Evolutionary conservation across 37 sponge, comb jelly and placozoan genomes (phyloP).

Genomic region (Theonella swinhoei): DNA sequence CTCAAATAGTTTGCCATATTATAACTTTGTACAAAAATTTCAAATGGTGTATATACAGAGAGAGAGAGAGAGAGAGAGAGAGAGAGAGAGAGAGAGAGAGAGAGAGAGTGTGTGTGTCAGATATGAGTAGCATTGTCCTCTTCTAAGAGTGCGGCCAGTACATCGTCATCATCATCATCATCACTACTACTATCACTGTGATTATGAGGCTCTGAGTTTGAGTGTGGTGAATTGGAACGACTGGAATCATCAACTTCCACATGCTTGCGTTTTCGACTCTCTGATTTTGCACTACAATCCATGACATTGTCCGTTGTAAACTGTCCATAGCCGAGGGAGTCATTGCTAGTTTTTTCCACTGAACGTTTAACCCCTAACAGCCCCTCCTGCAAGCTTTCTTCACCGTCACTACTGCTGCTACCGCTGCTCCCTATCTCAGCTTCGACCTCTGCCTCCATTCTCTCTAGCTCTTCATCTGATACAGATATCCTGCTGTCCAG

Average conservation of each 20-base stretch:
- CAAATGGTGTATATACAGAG: too few species aligned
- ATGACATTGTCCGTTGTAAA: background rate
- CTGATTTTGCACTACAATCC: background rate
- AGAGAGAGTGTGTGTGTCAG: background rate
- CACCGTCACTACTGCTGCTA: background rate
- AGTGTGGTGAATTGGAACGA: constrained; percentile 9
- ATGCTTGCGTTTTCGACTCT: constrained; percentile 19
- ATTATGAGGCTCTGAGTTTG: background rate
- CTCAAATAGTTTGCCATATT: too few species aligned
- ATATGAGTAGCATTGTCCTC: background rate
- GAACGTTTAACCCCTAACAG: background rate
- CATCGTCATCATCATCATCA: constrained; percentile 25
- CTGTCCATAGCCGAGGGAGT: background rate
- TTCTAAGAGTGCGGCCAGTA: constrained; percentile 8
- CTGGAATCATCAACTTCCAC: constrained; percentile 19
- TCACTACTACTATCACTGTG: background rate
- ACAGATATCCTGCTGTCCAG: constrained; percentile 51
- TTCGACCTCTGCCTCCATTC: constrained; percentile 83
- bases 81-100: background rate
- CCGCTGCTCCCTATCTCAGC: constrained; percentile 61
- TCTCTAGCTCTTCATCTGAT: constrained; percentile 73
- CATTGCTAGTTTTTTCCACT: background rate
- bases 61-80: too few species aligned
- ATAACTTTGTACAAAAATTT: too few species aligned
- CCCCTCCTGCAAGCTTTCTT: constrained; percentile 11